A percentile compares a stretch with the other conserved stretches of the same genome.
phyloP scores from a whole-genome alignment of 2,888 invertebrate genomes.

The Pristionchus japonicus region DNA sequence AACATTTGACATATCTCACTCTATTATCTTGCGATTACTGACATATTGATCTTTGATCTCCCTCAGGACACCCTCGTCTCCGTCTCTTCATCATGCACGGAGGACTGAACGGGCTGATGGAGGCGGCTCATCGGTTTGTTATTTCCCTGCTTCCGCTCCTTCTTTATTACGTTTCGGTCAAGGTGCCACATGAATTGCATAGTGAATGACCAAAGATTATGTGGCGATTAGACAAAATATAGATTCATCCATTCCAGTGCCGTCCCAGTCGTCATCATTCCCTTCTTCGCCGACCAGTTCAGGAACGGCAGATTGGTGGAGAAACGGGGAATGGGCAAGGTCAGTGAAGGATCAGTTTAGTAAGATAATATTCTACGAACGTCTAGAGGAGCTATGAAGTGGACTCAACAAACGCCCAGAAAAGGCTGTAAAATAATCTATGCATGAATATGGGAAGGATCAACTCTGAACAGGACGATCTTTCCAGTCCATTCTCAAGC shows the following conservation, averaged over 20 bases:
- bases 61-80: slow-evolving; percentile 64
- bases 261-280: slow-evolving; percentile 70
- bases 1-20: too few species aligned
- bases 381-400: too few species aligned
- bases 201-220: too few species aligned
- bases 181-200: not conserved
- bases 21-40: too few species aligned
- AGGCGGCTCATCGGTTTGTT: slow-evolving; percentile 61
- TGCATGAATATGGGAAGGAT: not conserved
- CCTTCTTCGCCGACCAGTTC: slow-evolving; percentile 73
- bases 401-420: too few species aligned
- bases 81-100: slow-evolving; percentile 72
- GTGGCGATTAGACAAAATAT: not conserved
- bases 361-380: too few species aligned
- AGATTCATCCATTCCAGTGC: slow-evolving; percentile 46
- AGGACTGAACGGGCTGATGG: slow-evolving; percentile 70
- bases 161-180: too few species aligned
- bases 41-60: not conserved
- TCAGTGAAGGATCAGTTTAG: too few species aligned
- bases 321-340: slow-evolving; percentile 65
- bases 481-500: slow-evolving; percentile 53
- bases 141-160: too few species aligned
- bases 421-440: too few species aligned
- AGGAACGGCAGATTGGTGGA: slow-evolving; percentile 71
- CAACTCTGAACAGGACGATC: not conserved